Evolutionary conservation across 2,888 invertebrate genomes (phyloP).

Genomic region (Caenorhabditis sp.): DNA sequence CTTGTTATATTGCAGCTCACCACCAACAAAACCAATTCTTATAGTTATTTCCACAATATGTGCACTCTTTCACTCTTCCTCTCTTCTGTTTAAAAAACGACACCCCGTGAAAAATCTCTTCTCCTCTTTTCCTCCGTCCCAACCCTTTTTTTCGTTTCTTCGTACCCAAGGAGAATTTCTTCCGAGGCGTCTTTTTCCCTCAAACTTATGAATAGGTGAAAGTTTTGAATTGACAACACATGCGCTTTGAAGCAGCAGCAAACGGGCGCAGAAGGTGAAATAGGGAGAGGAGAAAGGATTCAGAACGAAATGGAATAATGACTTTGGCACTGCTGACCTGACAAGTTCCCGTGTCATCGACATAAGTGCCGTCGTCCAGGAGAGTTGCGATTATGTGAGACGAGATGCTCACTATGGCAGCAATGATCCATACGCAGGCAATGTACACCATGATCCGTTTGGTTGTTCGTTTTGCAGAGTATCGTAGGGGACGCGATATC

Average conservation of each 20-base stretch:
- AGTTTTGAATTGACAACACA: constrained; percentile 63
- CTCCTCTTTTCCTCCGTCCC: background rate
- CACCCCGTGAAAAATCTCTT: constrained; percentile 35
- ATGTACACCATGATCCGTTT: constrained; percentile 91
- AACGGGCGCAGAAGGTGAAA: background rate
- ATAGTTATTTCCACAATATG: constrained; percentile 61
- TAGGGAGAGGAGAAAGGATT: constrained; percentile 6
- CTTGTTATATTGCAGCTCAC: constrained; percentile 39
- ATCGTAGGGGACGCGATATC: constrained; percentile 71
- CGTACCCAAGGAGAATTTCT: constrained; percentile 31
- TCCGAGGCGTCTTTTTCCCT: constrained; percentile 3
- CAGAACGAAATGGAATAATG: constrained; percentile 46
- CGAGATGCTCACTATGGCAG: constrained; percentile 94
- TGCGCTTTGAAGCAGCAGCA: constrained; percentile 23
- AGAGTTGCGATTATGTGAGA: constrained; percentile 88
- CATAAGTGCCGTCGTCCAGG: constrained; percentile 61
- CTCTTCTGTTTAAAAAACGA: constrained; percentile 44
- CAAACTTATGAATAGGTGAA: constrained; percentile 62
- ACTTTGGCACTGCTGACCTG: constrained; percentile 62
- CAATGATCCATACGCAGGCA: constrained; percentile 93
- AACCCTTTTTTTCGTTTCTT: background rate
- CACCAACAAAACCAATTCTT: constrained; percentile 55
- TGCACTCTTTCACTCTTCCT: constrained; percentile 45
- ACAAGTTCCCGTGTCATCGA: constrained; percentile 61
- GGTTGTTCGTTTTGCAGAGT: constrained; percentile 87